Evolutionary conservation across 2,113 vertebrate species (phyloP).

Genomic region (Microtus richardsoni): DNA sequence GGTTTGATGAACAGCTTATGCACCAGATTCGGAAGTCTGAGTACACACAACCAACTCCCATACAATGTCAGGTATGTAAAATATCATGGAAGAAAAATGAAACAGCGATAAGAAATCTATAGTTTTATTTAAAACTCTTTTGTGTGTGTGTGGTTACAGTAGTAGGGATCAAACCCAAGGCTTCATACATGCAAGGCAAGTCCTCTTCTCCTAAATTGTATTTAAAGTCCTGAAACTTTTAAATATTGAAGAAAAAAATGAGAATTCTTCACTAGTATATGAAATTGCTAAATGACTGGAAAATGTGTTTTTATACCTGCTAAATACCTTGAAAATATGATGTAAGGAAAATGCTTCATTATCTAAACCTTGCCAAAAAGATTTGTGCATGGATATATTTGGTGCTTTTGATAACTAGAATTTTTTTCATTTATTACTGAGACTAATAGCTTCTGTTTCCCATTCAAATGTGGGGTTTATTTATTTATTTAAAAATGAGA

Average conservation of each 20-base stretch:
- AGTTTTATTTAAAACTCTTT: slow-evolving; percentile 17
- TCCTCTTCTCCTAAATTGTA: neutral
- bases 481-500: slow-evolving; percentile 18
- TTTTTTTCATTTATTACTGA: slow-evolving; percentile 57
- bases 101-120: neutral
- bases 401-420: neutral
- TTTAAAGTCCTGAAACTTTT: neutral
- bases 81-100: neutral
- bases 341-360: slow-evolving; percentile 39
- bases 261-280: slow-evolving; percentile 38
- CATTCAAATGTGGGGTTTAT: slow-evolving; percentile 18
- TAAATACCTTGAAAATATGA: slow-evolving; percentile 39
- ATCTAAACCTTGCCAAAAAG: neutral
- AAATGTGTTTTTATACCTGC: neutral
- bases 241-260: neutral
- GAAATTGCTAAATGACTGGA: neutral
- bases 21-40: slow-evolving; percentile 99
- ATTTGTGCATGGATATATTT: neutral
- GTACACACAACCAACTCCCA: slow-evolving; percentile 98
- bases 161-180: neutral
- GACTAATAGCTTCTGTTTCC: slow-evolving; percentile 36
- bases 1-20: slow-evolving; percentile 98
- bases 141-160: neutral
- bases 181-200: neutral
- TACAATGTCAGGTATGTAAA: slow-evolving; percentile 96